phyloP scores from a whole-genome alignment of 2,888 invertebrate genomes.

The Lasioglossum morio region DNA sequence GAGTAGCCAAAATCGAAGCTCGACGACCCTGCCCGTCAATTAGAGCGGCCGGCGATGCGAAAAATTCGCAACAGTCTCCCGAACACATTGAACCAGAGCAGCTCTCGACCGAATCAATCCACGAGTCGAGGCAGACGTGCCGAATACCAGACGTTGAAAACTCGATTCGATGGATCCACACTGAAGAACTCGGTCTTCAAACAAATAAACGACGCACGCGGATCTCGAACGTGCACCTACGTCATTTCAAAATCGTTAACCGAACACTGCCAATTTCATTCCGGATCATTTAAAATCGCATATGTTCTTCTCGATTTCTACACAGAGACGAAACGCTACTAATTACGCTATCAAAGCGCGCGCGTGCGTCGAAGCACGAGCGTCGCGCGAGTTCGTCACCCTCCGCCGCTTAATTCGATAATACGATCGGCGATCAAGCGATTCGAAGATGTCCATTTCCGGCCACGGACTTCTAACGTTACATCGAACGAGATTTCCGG shows the following conservation, averaged over 20 bases:
- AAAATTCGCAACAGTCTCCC: conserved; percentile 29
- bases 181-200: background rate
- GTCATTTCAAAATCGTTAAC: background rate
- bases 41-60: conserved; percentile 36
- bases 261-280: background rate
- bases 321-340: background rate
- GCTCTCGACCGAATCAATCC: conserved; percentile 19
- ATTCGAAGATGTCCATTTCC: conserved; percentile 64
- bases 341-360: background rate
- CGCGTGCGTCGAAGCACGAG: background rate
- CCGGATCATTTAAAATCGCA: background rate
- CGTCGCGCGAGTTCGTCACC: conserved; percentile 7
- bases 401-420: background rate
- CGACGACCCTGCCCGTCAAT: conserved; percentile 26
- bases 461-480: conserved; percentile 67
- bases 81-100: background rate
- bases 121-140: background rate
- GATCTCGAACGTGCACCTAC: background rate
- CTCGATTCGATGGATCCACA: background rate
- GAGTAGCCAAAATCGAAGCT: conserved; percentile 18
- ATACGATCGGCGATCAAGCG: conserved; percentile 25
- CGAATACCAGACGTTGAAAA: background rate
- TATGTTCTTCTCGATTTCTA: background rate
- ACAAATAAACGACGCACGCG: background rate
- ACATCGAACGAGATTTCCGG: conserved; percentile 73